A percentile compares a stretch with the other conserved stretches of the same genome.
phyloP scores from a whole-genome alignment of 2,797 vertebrate species.

The Periparus ater region DNA sequence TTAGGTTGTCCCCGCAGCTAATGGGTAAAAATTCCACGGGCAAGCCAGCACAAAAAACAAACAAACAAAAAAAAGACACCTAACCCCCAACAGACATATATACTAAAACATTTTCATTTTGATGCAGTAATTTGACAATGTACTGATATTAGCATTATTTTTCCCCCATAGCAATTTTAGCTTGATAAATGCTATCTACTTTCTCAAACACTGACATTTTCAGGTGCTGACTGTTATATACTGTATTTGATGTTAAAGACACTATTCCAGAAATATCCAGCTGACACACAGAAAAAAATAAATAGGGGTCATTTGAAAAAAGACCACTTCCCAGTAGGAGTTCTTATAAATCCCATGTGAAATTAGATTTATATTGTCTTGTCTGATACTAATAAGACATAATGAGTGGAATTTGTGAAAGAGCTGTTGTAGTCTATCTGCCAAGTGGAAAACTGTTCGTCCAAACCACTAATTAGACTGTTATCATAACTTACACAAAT shows the following conservation, averaged over 20 bases:
- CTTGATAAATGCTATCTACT: not conserved
- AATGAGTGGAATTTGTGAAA: conserved; percentile 47
- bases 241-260: not conserved
- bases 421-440: conserved; percentile 31
- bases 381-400: conserved; percentile 39
- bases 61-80: too few species aligned
- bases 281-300: not conserved
- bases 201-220: not conserved
- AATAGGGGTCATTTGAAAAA: conserved; percentile 12
- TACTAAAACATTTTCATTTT: not conserved
- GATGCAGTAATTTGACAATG: not conserved
- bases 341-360: not conserved
- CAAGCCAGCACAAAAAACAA: too few species aligned
- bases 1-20: too few species aligned
- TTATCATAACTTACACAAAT: conserved; percentile 35
- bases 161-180: not conserved
- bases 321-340: not conserved
- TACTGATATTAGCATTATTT: not conserved
- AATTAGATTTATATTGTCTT: conserved; percentile 36
- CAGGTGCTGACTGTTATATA: not conserved
- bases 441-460: conserved; percentile 34
- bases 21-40: too few species aligned
- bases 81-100: too few species aligned
- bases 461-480: conserved; percentile 42
- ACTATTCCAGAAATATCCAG: not conserved